Base-by-base conservation (phyloP, 2,888 invertebrate genomes). In the Pachydiplax longipennis region DNA sequence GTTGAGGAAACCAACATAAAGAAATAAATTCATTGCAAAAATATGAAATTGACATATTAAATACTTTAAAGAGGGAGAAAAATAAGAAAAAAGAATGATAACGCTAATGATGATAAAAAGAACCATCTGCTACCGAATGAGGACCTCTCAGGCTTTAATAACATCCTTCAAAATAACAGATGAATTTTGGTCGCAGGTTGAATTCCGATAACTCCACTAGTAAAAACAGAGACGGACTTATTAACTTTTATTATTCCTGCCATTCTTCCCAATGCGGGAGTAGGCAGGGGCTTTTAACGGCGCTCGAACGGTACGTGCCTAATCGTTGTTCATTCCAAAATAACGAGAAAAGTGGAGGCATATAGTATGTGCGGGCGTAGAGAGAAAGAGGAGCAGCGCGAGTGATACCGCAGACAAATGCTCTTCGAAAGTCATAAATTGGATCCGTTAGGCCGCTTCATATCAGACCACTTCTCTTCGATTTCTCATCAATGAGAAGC, bases 401-500 rank as follows among this genome's bases (percentile, higher is more conserved):
- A n/a, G 35, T 18, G 83, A 58, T 35, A 35, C 58, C 83, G 35
- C 83, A 58, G 83, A 83, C 81, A 81, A 81, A 81, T 40, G 37
- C 83, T 53, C 83, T 35, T 83, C 87, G 31, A 40, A 35, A n/a
- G 37, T 22, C 87, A 40, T 87, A 87, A 87, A 87, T 87, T 65
- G 87, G 65, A 65, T 31, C 61, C 37, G 61, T 87, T 87, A 31
- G 61, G 18, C 87, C 61, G 48, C 87, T 61, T 61, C 87, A 61
- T 87, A 65, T 87, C 87, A n/a, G 58, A 12, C 58, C 58, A 13
- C 83, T 58, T 25, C 48, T 13, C 53, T 58, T 35, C 58, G 83
- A 83, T 58, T 61, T 65, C 87, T 87, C 65, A 58, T 65, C 87
- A 65, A 61, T 61, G 61, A 61, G 53, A 15, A 53, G 18, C 37